Evolutionary conservation across 2,888 invertebrate species (phyloP).

Genomic region (Chaetoderma sp.): DNA sequence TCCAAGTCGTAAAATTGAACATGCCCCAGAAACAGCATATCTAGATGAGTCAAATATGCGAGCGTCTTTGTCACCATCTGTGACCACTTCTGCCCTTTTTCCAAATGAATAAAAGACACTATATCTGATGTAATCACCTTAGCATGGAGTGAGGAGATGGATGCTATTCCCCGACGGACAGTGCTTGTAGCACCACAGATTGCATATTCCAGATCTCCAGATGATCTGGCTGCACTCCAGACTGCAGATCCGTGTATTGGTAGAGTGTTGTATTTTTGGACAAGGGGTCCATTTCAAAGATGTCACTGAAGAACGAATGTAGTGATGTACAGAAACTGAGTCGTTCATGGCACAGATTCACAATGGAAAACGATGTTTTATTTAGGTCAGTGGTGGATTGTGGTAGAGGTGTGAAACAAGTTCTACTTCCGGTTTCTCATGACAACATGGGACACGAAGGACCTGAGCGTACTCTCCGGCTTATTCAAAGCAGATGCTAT

Average conservation of each 20-base stretch:
- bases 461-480: background rate
- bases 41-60: no score
- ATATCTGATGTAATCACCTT: no score
- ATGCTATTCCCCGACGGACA: background rate
- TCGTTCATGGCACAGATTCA: background rate
- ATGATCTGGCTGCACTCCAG: background rate
- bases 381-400: background rate
- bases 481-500: background rate
- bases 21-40: background rate
- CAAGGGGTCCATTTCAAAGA: background rate
- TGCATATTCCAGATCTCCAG: background rate
- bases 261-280: background rate
- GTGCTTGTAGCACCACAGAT: background rate
- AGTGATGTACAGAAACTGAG: background rate
- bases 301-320: background rate
- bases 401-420: background rate
- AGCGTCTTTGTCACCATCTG: no score
- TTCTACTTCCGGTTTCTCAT: background rate
- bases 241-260: background rate
- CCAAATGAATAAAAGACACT: no score
- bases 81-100: no score
- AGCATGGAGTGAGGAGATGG: background rate
- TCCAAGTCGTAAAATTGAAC: slow-evolving; percentile 20
- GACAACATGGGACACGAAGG: background rate
- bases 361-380: background rate